Evolutionary conservation across 1,140 invertebrate species (phyloP).

Genomic region (Macrotrachela quadricornifera): DNA sequence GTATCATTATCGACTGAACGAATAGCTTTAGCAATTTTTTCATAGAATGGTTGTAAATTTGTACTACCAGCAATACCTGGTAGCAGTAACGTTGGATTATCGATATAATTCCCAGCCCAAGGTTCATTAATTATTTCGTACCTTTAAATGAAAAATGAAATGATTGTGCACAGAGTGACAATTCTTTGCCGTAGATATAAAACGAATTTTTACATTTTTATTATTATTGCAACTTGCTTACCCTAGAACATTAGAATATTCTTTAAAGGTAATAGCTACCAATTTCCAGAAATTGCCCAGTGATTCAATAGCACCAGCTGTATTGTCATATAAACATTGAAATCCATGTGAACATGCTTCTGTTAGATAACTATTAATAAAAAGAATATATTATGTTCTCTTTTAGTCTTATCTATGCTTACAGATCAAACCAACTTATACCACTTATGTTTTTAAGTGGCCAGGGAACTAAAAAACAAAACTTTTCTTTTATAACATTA

Average conservation of each 20-base stretch:
- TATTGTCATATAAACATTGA: slow-evolving; percentile 16
- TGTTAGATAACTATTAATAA: slow-evolving; percentile 11
- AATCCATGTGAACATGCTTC: slow-evolving; percentile 12
- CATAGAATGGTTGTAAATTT: slow-evolving; percentile 14
- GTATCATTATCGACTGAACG: slow-evolving; percentile 12
- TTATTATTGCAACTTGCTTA: no score
- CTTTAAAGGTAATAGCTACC: slow-evolving; percentile 10
- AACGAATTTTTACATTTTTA: no score
- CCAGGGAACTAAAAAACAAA: slow-evolving; percentile 10
- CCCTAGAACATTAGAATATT: slow-evolving; percentile 11
- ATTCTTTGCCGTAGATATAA: no score
- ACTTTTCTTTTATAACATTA: no score
- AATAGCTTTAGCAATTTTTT: slow-evolving; percentile 11
- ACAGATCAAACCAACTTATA: no score
- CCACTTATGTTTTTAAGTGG: slow-evolving; percentile 5
- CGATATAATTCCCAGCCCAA: slow-evolving; percentile 15
- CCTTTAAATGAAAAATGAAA: no score
- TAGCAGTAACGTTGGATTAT: slow-evolving; percentile 11
- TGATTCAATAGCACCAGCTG: slow-evolving; percentile 2
- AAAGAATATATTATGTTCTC: background rate
- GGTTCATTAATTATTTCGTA: slow-evolving; percentile 19
- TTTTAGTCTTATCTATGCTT: background rate
- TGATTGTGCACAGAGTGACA: no score
- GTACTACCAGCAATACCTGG: slow-evolving; percentile 13
- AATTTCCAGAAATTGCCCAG: slow-evolving; percentile 13